These are phyloP conservation scores for Gadus chalcogrammus DNA, from an alignment of 2,113 vertebrate species.

Conservation along the genomic window DNA sequence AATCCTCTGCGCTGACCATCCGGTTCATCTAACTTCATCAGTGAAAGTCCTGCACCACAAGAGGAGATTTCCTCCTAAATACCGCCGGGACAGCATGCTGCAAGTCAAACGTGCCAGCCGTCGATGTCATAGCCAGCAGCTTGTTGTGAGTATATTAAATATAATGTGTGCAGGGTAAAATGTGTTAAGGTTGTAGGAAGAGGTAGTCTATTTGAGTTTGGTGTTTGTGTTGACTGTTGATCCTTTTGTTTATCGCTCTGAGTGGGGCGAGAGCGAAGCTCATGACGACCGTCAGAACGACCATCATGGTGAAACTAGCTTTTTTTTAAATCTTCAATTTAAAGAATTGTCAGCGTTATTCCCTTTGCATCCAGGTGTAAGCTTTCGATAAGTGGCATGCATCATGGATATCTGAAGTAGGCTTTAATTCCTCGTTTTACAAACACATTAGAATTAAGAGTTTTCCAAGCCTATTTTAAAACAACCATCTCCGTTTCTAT, in stretches of 20 bases:
- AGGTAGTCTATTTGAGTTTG: background rate
- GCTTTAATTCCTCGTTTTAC: too few species aligned
- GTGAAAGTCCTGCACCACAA: slow-evolving; percentile 47
- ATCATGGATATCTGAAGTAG: too few species aligned
- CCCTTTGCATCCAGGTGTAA: slow-evolving; percentile 1
- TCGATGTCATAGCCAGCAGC: slow-evolving; percentile 13
- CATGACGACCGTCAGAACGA: too few species aligned
- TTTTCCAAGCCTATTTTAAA: too few species aligned
- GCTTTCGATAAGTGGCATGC: slow-evolving; percentile 37
- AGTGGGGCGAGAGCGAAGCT: too few species aligned
- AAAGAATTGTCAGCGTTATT: too few species aligned
- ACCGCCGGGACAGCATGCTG: slow-evolving; percentile 42
- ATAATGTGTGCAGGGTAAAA: background rate
- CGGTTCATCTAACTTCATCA: slow-evolving; percentile 11
- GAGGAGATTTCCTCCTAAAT: slow-evolving; percentile 28
- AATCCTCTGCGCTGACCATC: too few species aligned
- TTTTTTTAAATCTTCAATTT: too few species aligned
- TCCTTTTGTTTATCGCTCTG: too few species aligned
- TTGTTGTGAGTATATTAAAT: slow-evolving; percentile 56
- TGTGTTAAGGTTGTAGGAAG: background rate
- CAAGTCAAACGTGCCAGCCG: slow-evolving; percentile 16
- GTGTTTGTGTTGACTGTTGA: background rate
- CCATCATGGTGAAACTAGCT: too few species aligned
- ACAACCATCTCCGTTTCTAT: too few species aligned
- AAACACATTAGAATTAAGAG: too few species aligned